Percentiles rank a stretch among this genome's conserved stretches.
phyloP scores from a whole-genome alignment of 2,888 invertebrate genomes.

The Nephrotoma appendiculata region DNA sequence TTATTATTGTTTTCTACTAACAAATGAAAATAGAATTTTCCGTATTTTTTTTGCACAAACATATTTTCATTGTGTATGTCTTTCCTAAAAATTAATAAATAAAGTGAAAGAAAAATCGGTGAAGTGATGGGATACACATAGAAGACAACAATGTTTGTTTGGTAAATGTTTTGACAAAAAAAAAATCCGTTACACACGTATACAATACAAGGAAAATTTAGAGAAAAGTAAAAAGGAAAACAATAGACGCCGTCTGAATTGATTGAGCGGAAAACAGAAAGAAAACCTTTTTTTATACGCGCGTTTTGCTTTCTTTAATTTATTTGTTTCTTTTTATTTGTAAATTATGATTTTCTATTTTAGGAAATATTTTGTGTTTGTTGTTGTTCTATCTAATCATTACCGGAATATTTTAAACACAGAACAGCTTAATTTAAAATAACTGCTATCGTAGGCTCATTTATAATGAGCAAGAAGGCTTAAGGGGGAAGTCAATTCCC shows the following conservation, averaged over 20 bases:
- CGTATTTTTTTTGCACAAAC: neutral
- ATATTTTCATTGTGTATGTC: neutral
- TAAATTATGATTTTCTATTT: neutral
- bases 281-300: neutral
- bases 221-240: neutral
- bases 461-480: too few species aligned
- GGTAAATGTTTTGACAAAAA: neutral
- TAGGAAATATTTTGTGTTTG: neutral
- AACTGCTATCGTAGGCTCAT: too few species aligned
- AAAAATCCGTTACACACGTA: neutral
- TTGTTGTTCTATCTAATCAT: neutral
- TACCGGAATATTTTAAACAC: neutral
- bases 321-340: neutral
- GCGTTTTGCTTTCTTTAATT: neutral
- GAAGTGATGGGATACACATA: neutral
- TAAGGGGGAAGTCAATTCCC: too few species aligned
- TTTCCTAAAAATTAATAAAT: neutral
- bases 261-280: slow-evolving; percentile 1
- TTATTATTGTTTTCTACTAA: neutral
- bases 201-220: neutral
- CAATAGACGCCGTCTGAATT: slow-evolving; percentile 2
- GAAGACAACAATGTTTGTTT: neutral
- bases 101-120: neutral
- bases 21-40: neutral
- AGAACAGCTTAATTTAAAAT: too few species aligned